A percentile compares a stretch with the other conserved stretches of the same genome.
Evolutionary conservation across 2,888 invertebrate genomes (phyloP).

Genomic region (Hirtodrosophila confusa): DNA sequence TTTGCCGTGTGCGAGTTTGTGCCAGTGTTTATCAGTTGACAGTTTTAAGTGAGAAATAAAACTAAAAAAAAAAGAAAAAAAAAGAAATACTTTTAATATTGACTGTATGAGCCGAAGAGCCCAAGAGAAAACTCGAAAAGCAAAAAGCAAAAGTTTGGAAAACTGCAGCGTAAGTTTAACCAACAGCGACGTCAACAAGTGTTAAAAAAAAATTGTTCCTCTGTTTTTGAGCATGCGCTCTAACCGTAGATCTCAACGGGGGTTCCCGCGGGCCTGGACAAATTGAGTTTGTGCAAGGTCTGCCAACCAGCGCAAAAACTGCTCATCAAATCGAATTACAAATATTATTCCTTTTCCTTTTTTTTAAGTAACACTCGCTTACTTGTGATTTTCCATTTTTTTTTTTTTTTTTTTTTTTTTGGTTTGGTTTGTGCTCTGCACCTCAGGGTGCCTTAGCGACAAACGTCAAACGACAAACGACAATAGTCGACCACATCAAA

Average conservation of each 20-base stretch:
- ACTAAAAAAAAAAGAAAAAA: neutral
- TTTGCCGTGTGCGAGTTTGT: conserved; percentile 3
- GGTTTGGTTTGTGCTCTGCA: too few relatives aligned
- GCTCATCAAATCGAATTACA: conserved; percentile 55
- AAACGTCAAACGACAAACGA: too few relatives aligned
- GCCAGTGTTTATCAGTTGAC: conserved; percentile 19
- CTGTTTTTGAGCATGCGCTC: conserved; percentile 32
- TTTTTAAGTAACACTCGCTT: neutral
- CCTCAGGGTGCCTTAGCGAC: too few relatives aligned
- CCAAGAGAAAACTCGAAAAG: neutral
- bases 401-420: neutral
- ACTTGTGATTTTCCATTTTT: neutral
- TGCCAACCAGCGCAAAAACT: conserved; percentile 28
- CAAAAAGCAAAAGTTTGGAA: neutral
- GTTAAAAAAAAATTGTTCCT: conserved; percentile 15
- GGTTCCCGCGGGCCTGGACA: conserved; percentile 26
- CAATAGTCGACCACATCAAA: too few relatives aligned
- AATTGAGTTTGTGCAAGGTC: conserved; percentile 52
- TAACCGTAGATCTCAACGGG: conserved; percentile 6
- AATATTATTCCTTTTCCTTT: conserved; percentile 8
- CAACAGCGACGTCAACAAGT: conserved; percentile 39
- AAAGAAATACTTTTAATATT: conserved; percentile 1
- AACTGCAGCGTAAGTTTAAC: conserved; percentile 25
- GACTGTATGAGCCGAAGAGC: too few relatives aligned
- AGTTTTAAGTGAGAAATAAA: neutral